Base-by-base conservation (phyloP, 53 echinoderm and acorn worm species). In the Paracentrotus lividus region DNA sequence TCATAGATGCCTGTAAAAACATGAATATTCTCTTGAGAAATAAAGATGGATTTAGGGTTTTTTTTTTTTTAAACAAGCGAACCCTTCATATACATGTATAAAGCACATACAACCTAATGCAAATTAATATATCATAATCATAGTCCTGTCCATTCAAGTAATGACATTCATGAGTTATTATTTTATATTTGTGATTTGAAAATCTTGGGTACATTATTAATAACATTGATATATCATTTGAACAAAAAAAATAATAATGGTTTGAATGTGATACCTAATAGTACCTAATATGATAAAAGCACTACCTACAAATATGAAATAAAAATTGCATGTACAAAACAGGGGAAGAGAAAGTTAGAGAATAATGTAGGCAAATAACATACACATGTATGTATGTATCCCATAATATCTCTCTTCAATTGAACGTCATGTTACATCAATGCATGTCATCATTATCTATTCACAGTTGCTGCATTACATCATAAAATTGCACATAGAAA, bases 371-470 rank as follows among this genome's bases (percentile, higher is more conserved):
- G 21, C 21, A 0, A 18, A 57, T 57, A 1, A 4, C 57, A 57
- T 20, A 57, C n/a, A n/a, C n/a, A n/a, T n/a, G n/a, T n/a, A n/a
- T n/a, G n/a, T n/a, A n/a, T n/a, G n/a, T n/a, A n/a, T n/a, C n/a
- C n/a, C n/a, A n/a, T n/a, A n/a, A n/a, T n/a, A 52, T 57, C 3
- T 14, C 4, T 1, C 68, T 68, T 10, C 36, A 36, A 36, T 15
- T 36, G 36, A 36, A 68, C 9, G 68, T 33, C 68, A 68, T 1
- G 36, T 44, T 23, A 1, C 44, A 43, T 24, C 6, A 2, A 24
- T 45, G 77, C 45, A 45, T 45, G 32, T 77, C 42, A 77, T 44
- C 77, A 77, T 77, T 68, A 68, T 2, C 68, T 34, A 77, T 77
- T 77, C 44, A 2, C 24, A 21, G 24, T 77, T 24, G 4, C 0